These are phyloP conservation scores for Cassiopea xamachana DNA, from an alignment of 30 jellyfish, hydroid and myxozoan genomes.

Conservation along the genomic window DNA sequence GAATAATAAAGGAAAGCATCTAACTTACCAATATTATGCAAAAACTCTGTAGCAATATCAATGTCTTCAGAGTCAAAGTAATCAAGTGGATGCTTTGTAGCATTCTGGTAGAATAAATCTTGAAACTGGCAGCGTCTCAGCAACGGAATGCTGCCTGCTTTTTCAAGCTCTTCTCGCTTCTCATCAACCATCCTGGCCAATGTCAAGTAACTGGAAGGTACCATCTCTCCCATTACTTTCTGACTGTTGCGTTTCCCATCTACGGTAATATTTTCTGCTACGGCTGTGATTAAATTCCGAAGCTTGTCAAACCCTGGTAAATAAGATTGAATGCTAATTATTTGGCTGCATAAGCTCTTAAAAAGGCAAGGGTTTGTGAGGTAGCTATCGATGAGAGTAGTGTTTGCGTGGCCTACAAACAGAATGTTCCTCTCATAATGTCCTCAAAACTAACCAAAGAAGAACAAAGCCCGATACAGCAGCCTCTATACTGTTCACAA, in stretches of 20 bases:
- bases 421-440: no score
- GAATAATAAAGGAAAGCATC: no score
- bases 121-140: slow-evolving; percentile 71
- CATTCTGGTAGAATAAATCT: slow-evolving; percentile 56
- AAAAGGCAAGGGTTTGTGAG: no score
- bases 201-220: slow-evolving; percentile 87
- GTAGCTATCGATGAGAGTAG: no score
- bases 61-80: slow-evolving; percentile 79
- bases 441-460: no score
- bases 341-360: no score
- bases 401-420: no score
- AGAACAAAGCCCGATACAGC: no score
- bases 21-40: slow-evolving; percentile 88
- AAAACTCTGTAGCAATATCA: slow-evolving; percentile 80
- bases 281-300: slow-evolving; percentile 67
- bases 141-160: slow-evolving; percentile 72
- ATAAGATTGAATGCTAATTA: not conserved
- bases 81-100: slow-evolving; percentile 59
- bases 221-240: slow-evolving; percentile 85
- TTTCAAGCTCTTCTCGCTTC: slow-evolving; percentile 50
- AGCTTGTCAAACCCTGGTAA: slow-evolving; percentile 54
- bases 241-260: slow-evolving; percentile 67
- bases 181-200: slow-evolving; percentile 59
- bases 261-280: slow-evolving; percentile 77
- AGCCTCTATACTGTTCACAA: no score